Percentiles rank a stretch among this genome's conserved stretches.
Evolutionary conservation across 1,140 invertebrate species (phyloP).

Genomic region (Drosophila lacteicornis): DNA sequence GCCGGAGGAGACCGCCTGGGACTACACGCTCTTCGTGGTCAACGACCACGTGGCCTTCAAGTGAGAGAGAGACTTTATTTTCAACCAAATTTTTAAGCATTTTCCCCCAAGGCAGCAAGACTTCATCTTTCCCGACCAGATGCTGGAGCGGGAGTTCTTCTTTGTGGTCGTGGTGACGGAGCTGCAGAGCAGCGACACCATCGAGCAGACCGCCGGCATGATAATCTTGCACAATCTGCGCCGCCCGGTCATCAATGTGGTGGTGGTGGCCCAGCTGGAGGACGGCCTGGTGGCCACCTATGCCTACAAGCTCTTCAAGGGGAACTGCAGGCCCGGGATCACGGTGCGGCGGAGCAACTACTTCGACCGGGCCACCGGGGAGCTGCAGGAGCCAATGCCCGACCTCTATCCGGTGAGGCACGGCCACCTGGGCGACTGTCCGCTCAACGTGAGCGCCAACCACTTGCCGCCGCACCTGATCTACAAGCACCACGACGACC

Average conservation of each 20-base stretch:
- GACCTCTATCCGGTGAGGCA: slow-evolving; percentile 48
- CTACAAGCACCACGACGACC: slow-evolving; percentile 6
- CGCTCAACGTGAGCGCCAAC: slow-evolving; percentile 50
- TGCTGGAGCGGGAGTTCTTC: slow-evolving; percentile 54
- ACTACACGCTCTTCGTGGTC: slow-evolving; percentile 64
- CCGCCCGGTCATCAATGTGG: slow-evolving; percentile 45
- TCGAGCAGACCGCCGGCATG: background rate
- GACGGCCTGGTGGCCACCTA: slow-evolving; percentile 39
- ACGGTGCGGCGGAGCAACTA: slow-evolving; percentile 28
- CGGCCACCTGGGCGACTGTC: slow-evolving; percentile 32
- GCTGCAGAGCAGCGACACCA: background rate
- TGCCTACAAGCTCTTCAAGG: slow-evolving; percentile 43
- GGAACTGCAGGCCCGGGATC: slow-evolving; percentile 29
- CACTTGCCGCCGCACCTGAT: slow-evolving; percentile 63
- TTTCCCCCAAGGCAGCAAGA: slow-evolving; percentile 21
- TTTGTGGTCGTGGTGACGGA: slow-evolving; percentile 54
- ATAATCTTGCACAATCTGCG: slow-evolving; percentile 25
- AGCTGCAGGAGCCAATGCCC: background rate
- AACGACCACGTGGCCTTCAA: slow-evolving; percentile 33
- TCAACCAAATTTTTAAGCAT: background rate
- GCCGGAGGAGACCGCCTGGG: slow-evolving; percentile 22
- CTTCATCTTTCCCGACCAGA: slow-evolving; percentile 12
- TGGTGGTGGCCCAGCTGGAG: slow-evolving; percentile 37
- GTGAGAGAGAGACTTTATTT: slow-evolving; percentile 19
- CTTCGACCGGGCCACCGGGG: slow-evolving; percentile 4